Evolutionary conservation across 2,797 vertebrate species (phyloP).

Genomic region (Decapterus maruadsi): DNA sequence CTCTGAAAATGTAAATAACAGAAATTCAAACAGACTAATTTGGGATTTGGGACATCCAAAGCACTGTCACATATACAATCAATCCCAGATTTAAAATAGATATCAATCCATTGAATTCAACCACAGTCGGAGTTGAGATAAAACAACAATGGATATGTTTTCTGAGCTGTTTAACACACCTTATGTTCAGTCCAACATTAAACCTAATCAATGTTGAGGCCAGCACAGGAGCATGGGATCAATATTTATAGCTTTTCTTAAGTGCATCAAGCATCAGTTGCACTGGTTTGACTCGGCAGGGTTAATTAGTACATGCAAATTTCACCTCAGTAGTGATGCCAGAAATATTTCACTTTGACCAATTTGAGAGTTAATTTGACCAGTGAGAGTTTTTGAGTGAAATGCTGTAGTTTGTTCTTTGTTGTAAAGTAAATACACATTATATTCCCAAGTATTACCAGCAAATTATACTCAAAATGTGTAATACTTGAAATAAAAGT

Average conservation of each 20-base stretch:
- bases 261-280: background rate
- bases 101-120: background rate
- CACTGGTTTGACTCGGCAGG: background rate
- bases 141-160: background rate
- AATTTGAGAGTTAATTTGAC: background rate
- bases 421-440: background rate
- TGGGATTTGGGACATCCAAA: background rate
- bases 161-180: background rate
- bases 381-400: background rate
- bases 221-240: background rate
- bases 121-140: background rate
- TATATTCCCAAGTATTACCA: background rate
- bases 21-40: background rate
- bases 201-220: background rate
- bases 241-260: background rate
- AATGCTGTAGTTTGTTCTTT: background rate
- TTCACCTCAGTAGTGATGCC: background rate
- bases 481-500: background rate
- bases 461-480: background rate
- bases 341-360: no score
- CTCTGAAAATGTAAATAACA: background rate
- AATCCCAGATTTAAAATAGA: background rate
- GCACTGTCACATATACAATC: background rate
- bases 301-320: background rate
- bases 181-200: background rate